Percentiles rank a stretch among this genome's conserved stretches.
Conservation (phyloP, 2,888 invertebrate species). For the Cephus sareptanus region DNA sequence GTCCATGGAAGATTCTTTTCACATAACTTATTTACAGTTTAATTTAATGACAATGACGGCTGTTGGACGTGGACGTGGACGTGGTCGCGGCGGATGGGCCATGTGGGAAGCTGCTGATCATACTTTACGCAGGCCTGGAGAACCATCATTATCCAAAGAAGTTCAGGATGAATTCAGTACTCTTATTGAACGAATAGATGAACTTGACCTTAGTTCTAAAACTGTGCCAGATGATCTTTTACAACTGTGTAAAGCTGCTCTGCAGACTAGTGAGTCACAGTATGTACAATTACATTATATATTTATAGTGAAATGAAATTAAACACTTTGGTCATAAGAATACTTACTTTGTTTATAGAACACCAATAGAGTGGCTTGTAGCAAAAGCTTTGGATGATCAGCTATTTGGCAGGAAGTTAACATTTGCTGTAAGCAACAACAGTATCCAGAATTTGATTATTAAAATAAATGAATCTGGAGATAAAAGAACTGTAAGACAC, state of each 20-base stretch:
- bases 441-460: not conserved
- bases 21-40: not conserved
- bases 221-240: not conserved
- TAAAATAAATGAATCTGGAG: not conserved
- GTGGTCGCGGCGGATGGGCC: not conserved
- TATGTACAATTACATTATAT: not conserved
- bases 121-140: not conserved
- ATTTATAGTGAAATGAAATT: not conserved
- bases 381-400: constrained; percentile 12
- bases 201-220: not conserved
- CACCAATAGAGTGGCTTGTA: not conserved
- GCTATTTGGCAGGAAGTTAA: constrained; percentile 14
- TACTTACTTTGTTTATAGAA: constrained; percentile 5
- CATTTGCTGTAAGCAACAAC: not conserved
- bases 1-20: not conserved
- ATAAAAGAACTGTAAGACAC: not conserved
- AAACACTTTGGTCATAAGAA: not conserved
- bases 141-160: not conserved
- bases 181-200: not conserved
- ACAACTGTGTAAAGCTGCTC: not conserved
- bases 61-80: not conserved
- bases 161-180: not conserved
- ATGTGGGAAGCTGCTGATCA: not conserved
- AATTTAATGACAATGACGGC: not conserved
- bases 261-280: not conserved